These are phyloP conservation scores for Petroica traversi DNA, from an alignment of 2,113 vertebrate species.

Conservation along the genomic window DNA sequence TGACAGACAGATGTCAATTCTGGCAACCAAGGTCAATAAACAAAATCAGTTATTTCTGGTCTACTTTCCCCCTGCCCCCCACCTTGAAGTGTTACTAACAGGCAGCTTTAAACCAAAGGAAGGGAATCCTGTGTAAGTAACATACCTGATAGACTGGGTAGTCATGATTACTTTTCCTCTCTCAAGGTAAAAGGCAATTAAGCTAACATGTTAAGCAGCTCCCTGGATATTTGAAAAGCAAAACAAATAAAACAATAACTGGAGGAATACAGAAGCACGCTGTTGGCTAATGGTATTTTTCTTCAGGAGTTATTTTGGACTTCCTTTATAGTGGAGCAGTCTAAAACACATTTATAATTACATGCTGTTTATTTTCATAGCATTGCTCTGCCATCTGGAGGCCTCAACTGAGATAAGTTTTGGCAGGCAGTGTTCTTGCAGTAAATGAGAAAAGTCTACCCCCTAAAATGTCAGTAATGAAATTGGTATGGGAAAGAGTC, in stretches of 20 bases:
- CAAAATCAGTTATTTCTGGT: background rate
- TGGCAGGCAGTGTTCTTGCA: background rate
- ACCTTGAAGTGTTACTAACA: conserved; percentile 2
- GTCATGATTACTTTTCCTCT: background rate
- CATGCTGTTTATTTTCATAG: background rate
- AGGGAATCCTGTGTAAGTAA: background rate
- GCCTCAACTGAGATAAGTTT: background rate
- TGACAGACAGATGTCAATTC: background rate
- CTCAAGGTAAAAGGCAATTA: background rate
- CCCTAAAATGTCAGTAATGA: background rate
- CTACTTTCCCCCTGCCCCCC: fast-evolving
- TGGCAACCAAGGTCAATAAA: conserved; percentile 19
- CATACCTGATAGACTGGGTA: background rate
- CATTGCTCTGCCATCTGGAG: background rate
- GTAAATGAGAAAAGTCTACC: background rate
- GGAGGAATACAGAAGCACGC: background rate
- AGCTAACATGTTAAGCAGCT: background rate
- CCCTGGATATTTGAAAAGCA: background rate
- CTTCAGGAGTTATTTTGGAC: background rate
- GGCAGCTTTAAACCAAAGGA: background rate
- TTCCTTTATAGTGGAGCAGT: background rate
- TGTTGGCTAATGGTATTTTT: background rate
- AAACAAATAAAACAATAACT: background rate
- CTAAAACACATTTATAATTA: background rate
- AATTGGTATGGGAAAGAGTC: background rate